Evolutionary conservation across 2,888 invertebrate genomes (phyloP), one percentile per base, ranked within the genome.

Genomic region (Adelognathus sp.): DNA sequence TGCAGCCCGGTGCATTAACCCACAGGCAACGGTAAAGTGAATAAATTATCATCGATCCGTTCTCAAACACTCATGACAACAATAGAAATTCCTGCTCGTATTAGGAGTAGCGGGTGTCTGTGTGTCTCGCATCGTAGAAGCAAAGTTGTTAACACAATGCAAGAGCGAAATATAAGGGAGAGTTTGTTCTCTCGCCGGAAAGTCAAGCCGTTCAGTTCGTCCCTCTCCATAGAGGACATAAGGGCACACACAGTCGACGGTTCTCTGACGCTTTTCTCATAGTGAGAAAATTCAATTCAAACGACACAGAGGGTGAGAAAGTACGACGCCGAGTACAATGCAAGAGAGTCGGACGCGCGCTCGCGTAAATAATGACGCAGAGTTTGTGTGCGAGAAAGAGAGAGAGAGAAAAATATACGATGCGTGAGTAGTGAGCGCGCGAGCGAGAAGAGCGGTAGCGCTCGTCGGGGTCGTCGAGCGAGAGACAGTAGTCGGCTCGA

Each of bases 401-500:
- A 61, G 44, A 67, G 71, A 61, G 44, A 71, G 73, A 66, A 39
- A 29, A n/a, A n/a, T n/a, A n/a, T n/a, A 50, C 31, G 74, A 63
- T 58, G 64, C 60, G 24, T 52, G 73, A 11, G 58, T 39, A 73
- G 83, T 75, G 79, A 80, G 81, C 71, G 81, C 76, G 82, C 58
- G 73, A 50, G 81, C 79, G 84, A 61, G 79, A 81, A 74, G 29
- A 60, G 80, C 84, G 82, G 85, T 83, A 84, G 85, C 33, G 66
- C 24, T 21, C 21, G 3, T 70, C 46, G 44, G 64, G 54, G 29
- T n/a, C 69, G 67, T 39, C 61, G 66, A 44, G 82, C 78, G 81
- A 76, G 83, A 67, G 85, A 86, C 89, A 89, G 88, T 88, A 85
- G 89, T 76, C 83, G 85, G 77, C 69, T 82, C 75, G 85, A 85